A percentile compares a stretch with the other conserved stretches of the same genome.
Evolutionary conservation across 1,140 invertebrate genomes (phyloP).

Genomic region (Portunus trituberculatus): DNA sequence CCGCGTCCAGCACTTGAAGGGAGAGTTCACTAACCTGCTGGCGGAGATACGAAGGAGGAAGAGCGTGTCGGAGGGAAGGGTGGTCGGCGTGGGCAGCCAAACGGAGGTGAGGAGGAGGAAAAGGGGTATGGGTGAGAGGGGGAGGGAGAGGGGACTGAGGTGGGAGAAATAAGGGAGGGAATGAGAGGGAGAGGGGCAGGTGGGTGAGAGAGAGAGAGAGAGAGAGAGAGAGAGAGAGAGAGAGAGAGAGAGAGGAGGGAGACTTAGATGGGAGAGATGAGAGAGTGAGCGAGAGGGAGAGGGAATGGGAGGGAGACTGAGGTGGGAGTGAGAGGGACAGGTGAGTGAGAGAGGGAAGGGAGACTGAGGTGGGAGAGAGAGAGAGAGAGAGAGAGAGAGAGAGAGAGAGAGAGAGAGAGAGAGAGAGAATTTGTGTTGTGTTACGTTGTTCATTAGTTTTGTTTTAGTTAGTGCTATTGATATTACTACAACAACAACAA

Average conservation of each 20-base stretch:
- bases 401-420: background rate
- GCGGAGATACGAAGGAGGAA: slow-evolving; percentile 81
- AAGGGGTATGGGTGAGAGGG: background rate
- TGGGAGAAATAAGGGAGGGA: background rate
- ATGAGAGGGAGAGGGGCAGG: background rate
- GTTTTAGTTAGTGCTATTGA: background rate
- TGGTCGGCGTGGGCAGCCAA: slow-evolving; percentile 53
- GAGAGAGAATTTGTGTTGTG: background rate
- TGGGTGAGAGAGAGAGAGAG: background rate
- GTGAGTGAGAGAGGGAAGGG: background rate
- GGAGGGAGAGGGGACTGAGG: background rate
- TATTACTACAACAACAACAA: background rate
- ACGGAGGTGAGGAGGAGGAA: slow-evolving; percentile 52
- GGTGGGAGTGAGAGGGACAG: slow-evolving; percentile 26
- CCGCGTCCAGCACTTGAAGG: slow-evolving; percentile 82
- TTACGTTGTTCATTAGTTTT: background rate
- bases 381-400: background rate
- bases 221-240: background rate
- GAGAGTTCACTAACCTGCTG: slow-evolving; percentile 82
- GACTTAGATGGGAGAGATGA: background rate
- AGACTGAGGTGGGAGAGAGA: background rate
- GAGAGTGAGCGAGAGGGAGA: background rate
- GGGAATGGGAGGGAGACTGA: slow-evolving; percentile 17
- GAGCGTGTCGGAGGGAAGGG: slow-evolving; percentile 80
- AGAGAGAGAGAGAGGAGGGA: background rate